Percentiles rank a stretch among this genome's conserved stretches.
These are phyloP conservation scores for Lytechinus pictus DNA, from an alignment of 35 echinoderm and acorn worm genomes.

Conservation along the genomic window DNA sequence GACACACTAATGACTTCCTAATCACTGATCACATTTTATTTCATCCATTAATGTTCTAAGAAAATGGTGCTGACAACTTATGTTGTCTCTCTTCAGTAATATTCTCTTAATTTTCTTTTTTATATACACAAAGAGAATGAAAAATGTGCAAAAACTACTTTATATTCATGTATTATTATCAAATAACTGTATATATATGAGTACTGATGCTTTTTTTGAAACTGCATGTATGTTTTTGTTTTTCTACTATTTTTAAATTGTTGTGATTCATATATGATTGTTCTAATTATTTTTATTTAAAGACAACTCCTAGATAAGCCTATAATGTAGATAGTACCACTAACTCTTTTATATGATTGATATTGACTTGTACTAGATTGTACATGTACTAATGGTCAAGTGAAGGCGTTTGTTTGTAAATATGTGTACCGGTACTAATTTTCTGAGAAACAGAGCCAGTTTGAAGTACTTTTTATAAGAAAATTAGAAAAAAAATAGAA, in stretches of 20 bases:
- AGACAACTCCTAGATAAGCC: background rate
- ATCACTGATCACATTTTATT: background rate
- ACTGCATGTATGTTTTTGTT: background rate
- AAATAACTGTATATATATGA: background rate
- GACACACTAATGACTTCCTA: no score
- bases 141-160: slow-evolving; percentile 2
- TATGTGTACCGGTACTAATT: background rate
- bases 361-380: background rate
- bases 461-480: background rate
- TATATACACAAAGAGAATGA: background rate
- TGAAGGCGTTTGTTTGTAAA: background rate
- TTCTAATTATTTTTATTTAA: background rate
- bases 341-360: background rate
- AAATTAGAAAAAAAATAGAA: background rate
- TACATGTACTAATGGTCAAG: slow-evolving; percentile 17
- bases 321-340: background rate
- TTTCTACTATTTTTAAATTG: background rate
- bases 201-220: background rate
- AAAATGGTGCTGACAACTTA: slow-evolving; percentile 29
- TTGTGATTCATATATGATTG: background rate
- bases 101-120: background rate
- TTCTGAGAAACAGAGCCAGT: background rate
- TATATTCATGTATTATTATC: background rate
- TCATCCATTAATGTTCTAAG: background rate
- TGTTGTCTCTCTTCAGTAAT: background rate